These are phyloP conservation scores for Micromesistius poutassou DNA, from an alignment of 2,797 vertebrate genomes.

Conservation along the genomic window DNA sequence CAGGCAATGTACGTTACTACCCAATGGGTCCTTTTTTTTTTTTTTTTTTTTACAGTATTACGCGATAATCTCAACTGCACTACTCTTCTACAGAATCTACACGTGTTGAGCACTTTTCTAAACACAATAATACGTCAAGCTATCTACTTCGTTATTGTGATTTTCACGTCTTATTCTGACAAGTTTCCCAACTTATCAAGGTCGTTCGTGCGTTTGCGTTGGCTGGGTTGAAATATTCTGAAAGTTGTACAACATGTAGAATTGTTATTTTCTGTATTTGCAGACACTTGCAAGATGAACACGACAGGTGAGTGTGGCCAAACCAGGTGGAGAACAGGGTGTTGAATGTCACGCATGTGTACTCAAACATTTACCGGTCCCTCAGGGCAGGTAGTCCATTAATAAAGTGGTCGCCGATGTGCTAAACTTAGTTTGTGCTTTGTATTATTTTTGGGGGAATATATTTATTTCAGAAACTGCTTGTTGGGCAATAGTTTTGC, in stretches of 20 bases:
- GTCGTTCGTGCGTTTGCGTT: not conserved
- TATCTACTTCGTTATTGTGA: too few relatives aligned
- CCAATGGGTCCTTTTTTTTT: constrained; percentile 44
- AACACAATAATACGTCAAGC: not conserved
- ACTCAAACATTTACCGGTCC: not conserved
- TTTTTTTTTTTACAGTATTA: too few relatives aligned
- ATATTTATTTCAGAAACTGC: not conserved
- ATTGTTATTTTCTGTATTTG: constrained; percentile 13
- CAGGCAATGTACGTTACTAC: constrained; percentile 43
- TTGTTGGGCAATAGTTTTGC: not conserved
- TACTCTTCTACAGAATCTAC: too few relatives aligned
- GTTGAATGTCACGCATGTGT: not conserved
- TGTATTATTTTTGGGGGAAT: too few relatives aligned
- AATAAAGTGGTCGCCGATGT: too few relatives aligned
- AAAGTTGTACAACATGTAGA: not conserved
- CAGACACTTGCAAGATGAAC: constrained; percentile 42
- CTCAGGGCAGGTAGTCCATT: not conserved
- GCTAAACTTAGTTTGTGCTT: too few relatives aligned
- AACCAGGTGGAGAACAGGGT: constrained; percentile 3
- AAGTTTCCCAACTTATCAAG: not conserved
- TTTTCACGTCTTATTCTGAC: not conserved
- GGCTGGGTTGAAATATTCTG: not conserved
- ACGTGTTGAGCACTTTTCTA: not conserved
- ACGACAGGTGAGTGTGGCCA: constrained; percentile 47
- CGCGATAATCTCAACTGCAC: not conserved